Evolutionary conservation across 2,797 vertebrate species (phyloP).

Genomic region (Anomalospiza imberbis): DNA sequence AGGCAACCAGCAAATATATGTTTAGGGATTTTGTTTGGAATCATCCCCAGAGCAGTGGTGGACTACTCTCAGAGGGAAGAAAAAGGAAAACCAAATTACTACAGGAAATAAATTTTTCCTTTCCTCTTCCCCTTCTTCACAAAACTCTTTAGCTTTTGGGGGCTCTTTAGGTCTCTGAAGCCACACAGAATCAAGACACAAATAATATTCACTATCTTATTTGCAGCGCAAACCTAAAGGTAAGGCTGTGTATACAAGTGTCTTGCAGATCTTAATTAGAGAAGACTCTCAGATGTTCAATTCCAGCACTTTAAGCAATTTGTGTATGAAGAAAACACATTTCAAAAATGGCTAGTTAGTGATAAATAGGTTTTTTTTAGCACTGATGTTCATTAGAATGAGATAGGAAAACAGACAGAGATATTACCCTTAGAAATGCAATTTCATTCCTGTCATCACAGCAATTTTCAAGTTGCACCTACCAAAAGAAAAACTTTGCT

Average conservation of each 20-base stretch:
- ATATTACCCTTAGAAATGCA: background rate
- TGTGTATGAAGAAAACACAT: background rate
- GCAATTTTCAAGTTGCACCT: slow-evolving; percentile 61
- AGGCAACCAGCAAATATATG: background rate
- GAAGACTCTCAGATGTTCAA: background rate
- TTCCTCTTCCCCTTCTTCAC: background rate
- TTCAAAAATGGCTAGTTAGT: background rate
- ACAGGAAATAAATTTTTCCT: background rate
- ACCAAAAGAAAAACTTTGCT: slow-evolving; percentile 98
- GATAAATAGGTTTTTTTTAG: background rate
- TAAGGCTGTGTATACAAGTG: background rate
- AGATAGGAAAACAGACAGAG: background rate
- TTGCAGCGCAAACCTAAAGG: background rate
- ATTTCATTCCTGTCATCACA: background rate
- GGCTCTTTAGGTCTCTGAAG: background rate
- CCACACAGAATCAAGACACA: background rate
- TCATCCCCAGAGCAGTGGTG: background rate
- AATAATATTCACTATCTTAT: background rate
- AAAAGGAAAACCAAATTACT: background rate
- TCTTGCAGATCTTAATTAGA: background rate
- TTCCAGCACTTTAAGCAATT: background rate
- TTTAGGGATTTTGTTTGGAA: background rate
- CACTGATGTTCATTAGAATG: background rate
- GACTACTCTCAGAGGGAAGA: background rate
- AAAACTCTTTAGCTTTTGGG: background rate